These are phyloP conservation scores for Agonopterix heracliana DNA, from an alignment of 2,888 invertebrate genomes.

Conservation along the genomic window DNA sequence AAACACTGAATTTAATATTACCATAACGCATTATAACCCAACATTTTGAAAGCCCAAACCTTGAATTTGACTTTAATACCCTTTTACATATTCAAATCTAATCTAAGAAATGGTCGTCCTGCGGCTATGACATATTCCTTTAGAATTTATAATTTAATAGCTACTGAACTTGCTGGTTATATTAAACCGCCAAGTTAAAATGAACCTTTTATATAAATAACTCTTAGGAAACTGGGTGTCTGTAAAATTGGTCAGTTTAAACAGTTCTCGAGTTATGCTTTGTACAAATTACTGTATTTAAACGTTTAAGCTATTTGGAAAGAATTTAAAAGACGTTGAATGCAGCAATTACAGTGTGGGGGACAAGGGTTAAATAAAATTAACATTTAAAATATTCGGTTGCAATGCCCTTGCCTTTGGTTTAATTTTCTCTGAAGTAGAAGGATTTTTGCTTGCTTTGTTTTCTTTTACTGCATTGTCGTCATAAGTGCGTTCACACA, in stretches of 20 bases:
- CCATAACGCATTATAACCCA: slow-evolving; percentile 9
- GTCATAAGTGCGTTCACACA: too few species aligned
- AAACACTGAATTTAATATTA: not conserved
- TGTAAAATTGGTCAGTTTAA: slow-evolving; percentile 15
- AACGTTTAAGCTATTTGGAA: slow-evolving; percentile 46
- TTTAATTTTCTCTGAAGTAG: too few species aligned
- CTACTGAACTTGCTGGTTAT: slow-evolving; percentile 32
- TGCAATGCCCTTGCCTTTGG: slow-evolving; percentile 5
- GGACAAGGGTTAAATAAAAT: slow-evolving; percentile 24
- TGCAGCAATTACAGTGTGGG: slow-evolving; percentile 33
- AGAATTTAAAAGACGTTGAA: slow-evolving; percentile 35
- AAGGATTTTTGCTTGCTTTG: too few species aligned
- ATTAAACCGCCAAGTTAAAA: slow-evolving; percentile 13
- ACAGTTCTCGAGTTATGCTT: slow-evolving; percentile 28
- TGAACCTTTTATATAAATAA: slow-evolving; percentile 4
- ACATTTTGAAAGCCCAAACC: slow-evolving; percentile 13
- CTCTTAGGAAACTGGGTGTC: slow-evolving; percentile 1
- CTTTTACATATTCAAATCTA: slow-evolving; percentile 45
- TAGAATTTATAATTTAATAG: slow-evolving; percentile 47
- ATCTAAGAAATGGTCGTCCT: slow-evolving; percentile 37
- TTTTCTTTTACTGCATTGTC: too few species aligned
- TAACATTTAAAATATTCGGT: slow-evolving; percentile 27
- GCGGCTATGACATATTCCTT: slow-evolving; percentile 52
- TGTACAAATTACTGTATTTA: slow-evolving; percentile 47
- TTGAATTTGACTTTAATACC: slow-evolving; percentile 32